Base-by-base conservation (phyloP, 2,797 vertebrate genomes). In the Luscinia luscinia region DNA sequence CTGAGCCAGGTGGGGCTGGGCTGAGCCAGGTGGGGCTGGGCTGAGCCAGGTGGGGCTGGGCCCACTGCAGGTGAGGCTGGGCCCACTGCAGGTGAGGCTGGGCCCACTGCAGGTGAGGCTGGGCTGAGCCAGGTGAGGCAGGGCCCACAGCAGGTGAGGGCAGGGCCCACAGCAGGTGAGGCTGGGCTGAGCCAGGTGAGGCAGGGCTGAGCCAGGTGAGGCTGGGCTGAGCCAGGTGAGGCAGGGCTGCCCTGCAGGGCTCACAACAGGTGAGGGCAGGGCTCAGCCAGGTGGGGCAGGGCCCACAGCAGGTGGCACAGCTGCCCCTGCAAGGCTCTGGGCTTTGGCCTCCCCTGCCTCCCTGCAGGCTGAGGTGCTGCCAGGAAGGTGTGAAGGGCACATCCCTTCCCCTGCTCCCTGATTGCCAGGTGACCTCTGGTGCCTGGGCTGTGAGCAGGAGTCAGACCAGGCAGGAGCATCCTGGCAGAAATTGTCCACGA, bases 251-350 rank as follows among this genome's bases (percentile, higher is more conserved):
- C 40, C 40, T 41, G 40, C 15, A 41, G 15, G 41, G 41, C 16
- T 41, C 41, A 41, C 41, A 8, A 3, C 41, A 41, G 41, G 41
- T 41, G 41, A 17, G 41, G 41, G 40, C 15, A 15, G 41, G 41
- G 41, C 41, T 41, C 41, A 41, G 7, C 14, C 41, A 41, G 41
- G 41, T 41, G 98, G 98, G 93, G 98, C 24, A 98, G 98, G 94
- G 94, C 97, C 4, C 97, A 93, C 6, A 93, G 95, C 34, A 98
- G 99, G 99, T 99, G 38, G 38, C 38, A 38, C 38, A 38, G 38
- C 38, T 38, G 38, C 38, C 38, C 43, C 43, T 43, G 43, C 43
- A 43, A 18, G 41, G 43, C 43, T 20, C 43, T 10, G 19, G 14
- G 7, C 84, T 66, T 43, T 43, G 18, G 40, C 59, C 26, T 5